Evolutionary conservation across 2,888 invertebrate species (phyloP), one percentile per base, ranked within the genome.

Genomic region (Ichneumoninae sp.): DNA sequence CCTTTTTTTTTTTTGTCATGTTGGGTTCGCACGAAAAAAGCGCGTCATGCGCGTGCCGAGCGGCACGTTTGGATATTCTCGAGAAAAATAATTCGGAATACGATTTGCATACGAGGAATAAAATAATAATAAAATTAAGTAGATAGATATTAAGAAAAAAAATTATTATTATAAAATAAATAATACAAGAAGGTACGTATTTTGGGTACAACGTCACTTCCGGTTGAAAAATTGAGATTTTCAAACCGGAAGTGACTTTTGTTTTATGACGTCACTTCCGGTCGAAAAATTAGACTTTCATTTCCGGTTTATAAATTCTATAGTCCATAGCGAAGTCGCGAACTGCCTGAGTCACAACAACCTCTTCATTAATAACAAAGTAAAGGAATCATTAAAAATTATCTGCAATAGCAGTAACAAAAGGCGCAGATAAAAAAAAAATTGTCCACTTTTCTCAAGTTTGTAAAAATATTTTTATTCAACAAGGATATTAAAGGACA

Each of bases 401-500:
- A 13, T 13, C 16, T 16, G 44, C 13, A 3, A 16, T 16, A 47
- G 16, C 44, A 4, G 3, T 47, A 16, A 47, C 4, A 16, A 47
- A 47, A 47, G 8, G 40, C 1, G 5, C 52, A 3, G 0, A 19
- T 6, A 7, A 1, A 52, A 52, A n/a, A 52, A 19, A 52, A 52
- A 52, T 52, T n/a, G 7, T 5, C 0, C 7, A 19, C 4, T 16
- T 13, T 0, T 47, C 16, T 19, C 52, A 19, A n/a, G 7, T 2
- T 6, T 1, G 6, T 3, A 7, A 57, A 3, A 26, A 26, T 13
- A 36, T 79, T 19, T 33, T 62, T 71, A 79, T 62, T 70, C 22
- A 33, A n/a, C 19, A 16, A 40, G 26, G 36, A 79, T 65, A 47
- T 70, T 69, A 10, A 44, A 79, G 30, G 19, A 62, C 10, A 26